A percentile compares a stretch with the other conserved stretches of the same genome.
Conservation (phyloP, 2,888 invertebrate species). For the Seira ritae region DNA sequence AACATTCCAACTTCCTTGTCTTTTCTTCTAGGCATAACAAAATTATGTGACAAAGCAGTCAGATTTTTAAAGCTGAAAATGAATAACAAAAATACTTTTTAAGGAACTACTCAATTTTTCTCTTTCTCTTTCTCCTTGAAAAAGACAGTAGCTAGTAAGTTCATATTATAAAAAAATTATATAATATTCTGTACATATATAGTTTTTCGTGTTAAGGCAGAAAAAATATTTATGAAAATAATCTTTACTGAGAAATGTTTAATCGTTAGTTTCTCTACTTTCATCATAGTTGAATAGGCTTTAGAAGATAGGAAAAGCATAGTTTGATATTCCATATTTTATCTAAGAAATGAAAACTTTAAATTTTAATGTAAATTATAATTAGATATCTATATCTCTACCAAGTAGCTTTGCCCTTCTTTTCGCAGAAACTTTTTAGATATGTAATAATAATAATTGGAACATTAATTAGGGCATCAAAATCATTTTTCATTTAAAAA, state of each 20-base stretch:
- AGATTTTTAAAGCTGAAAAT: not conserved
- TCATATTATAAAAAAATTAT: constrained; percentile 1
- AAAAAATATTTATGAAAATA: constrained; percentile 6
- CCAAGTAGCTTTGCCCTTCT: too few species aligned
- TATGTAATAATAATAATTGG: too few species aligned
- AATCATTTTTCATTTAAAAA: too few species aligned
- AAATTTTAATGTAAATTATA: too few species aligned
- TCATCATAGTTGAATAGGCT: not conserved
- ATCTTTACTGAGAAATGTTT: constrained; percentile 4
- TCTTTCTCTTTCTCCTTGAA: constrained; percentile 54
- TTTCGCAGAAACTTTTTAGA: too few species aligned
- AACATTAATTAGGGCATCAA: too few species aligned
- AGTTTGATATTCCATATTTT: not conserved
- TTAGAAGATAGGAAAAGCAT: not conserved
- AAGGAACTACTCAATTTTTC: constrained; percentile 51
- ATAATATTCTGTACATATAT: constrained; percentile 8
- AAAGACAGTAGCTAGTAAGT: constrained; percentile 59
- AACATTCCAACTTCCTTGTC: constrained; percentile 43
- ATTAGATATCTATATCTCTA: too few species aligned
- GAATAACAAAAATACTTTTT: constrained; percentile 37
- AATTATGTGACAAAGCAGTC: not conserved
- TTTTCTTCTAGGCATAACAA: constrained; percentile 28
- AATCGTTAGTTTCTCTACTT: not conserved
- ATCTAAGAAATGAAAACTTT: not conserved
- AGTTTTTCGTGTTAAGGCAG: not conserved